Conservation (phyloP, 2,888 invertebrate genomes). For the Rhyacophila evoluta region DNA sequence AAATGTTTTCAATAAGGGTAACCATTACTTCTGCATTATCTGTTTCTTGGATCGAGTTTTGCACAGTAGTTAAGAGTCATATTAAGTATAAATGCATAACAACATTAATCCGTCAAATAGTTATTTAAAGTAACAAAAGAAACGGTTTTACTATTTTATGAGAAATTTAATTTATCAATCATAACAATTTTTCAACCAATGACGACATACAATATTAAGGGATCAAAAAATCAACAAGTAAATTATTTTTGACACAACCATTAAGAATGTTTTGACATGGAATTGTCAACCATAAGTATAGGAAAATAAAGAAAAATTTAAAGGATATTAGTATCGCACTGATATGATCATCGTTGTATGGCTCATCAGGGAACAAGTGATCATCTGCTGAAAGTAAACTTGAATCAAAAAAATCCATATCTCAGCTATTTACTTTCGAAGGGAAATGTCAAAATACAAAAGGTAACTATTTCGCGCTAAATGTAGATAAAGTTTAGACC, state of each 20-base stretch:
- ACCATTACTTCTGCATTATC: conserved; percentile 15
- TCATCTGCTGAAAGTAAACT: background rate
- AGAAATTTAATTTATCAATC: background rate
- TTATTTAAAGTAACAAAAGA: background rate
- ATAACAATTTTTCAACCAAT: no score
- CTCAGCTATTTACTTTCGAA: background rate
- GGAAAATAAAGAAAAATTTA: background rate
- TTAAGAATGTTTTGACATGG: background rate
- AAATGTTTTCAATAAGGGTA: background rate
- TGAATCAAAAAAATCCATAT: background rate
- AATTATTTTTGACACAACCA: no score
- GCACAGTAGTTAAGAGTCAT: conserved; percentile 26
- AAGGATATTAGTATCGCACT: conserved; percentile 37
- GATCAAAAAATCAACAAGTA: no score
- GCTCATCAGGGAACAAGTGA: background rate
- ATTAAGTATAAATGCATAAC: background rate
- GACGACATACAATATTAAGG: background rate
- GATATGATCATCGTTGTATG: conserved; percentile 11
- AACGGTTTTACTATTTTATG: background rate
- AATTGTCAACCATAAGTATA: background rate
- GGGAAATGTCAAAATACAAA: background rate
- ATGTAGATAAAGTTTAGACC: no score
- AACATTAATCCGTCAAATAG: background rate
- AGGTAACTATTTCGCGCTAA: background rate
- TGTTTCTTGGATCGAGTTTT: conserved; percentile 20